Base-by-base conservation (phyloP, 30 jellyfish, hydroid and myxozoan genomes). In the Turritopsis rubra region DNA sequence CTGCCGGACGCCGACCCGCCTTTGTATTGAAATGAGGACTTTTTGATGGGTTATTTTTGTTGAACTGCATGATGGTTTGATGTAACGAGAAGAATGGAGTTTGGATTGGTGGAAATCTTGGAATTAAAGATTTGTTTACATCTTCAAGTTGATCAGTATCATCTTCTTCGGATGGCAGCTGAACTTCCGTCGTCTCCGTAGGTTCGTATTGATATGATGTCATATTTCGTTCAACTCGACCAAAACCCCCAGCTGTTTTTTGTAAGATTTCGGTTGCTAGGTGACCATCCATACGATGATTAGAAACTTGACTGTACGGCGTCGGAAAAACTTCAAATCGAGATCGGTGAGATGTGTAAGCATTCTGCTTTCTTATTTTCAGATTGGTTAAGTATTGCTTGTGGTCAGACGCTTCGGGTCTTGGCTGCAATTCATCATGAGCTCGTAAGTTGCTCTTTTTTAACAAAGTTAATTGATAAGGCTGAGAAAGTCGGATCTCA, bases 1-100 rank as follows among this genome's bases (percentile, higher is more conserved):
- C 76, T n/a, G 76, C 76, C 29, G 76, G 76, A 3, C 76, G 27
- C 4, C 76, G 76, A 25, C 76, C 76, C 8, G 29, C 28, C 28
- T 26, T 21, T 4, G 17, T 3, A 21, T n/a, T 66, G 5, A 66
- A 66, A 4, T 21, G 29, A 3, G 76, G 76, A n/a, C 29, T 66
- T 66, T 66, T 9, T 3, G 76, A 66, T 8, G 76, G 76, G 17
- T 66, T 66, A 18, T 26, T 21, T 66, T 7, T 9, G 30, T 66
- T 66, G 76, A 66, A 66, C 8, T 21, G 30, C 17, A 25, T 8
- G 8, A 66, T 66, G 16, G 76, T 66, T 66, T 21, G 30, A 66
- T 66, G 76, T 17, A 21, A n/a, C 29, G 76, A 66, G 76, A 66
- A 66, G 17, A 66, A 66, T 18, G 60, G 60, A 41, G 60, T 3